phyloP scores from a whole-genome alignment of 1,140 invertebrate genomes.

The Lanistes nyassanus region DNA sequence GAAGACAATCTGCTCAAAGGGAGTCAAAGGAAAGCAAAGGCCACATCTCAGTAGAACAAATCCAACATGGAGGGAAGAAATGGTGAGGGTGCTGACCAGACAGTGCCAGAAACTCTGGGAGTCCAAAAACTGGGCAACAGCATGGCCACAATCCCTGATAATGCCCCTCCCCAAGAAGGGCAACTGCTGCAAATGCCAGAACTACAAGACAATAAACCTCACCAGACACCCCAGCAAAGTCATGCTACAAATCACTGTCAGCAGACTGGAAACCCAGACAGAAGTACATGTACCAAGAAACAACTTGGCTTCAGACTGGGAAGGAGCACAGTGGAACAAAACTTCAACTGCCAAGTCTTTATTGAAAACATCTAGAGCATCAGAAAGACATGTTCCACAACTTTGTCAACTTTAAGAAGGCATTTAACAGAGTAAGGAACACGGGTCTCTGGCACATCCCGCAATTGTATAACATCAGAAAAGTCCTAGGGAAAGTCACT shows the following conservation, averaged over 20 bases:
- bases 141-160: too few relatives aligned
- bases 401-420: too few relatives aligned
- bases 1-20: constrained; percentile 34
- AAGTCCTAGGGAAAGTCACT: background rate
- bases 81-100: background rate
- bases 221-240: constrained; percentile 30
- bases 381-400: too few relatives aligned
- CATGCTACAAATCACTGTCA: constrained; percentile 31
- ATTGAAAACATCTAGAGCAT: too few relatives aligned
- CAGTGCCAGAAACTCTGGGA: constrained; percentile 30
- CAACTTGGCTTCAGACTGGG: too few relatives aligned
- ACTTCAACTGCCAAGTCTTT: too few relatives aligned
- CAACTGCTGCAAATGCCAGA: constrained; percentile 28
- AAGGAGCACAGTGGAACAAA: too few relatives aligned
- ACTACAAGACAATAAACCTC: constrained; percentile 28
- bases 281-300: constrained; percentile 10
- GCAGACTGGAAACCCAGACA: too few relatives aligned
- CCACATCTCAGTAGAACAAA: constrained; percentile 34
- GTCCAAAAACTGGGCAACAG: constrained; percentile 24
- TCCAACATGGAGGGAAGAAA: constrained; percentile 29
- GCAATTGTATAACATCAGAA: background rate
- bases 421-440: too few relatives aligned
- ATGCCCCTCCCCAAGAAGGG: constrained; percentile 38
- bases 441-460: background rate
- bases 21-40: constrained; percentile 37